phyloP scores from a whole-genome alignment of 2,113 vertebrate species.

The Thryonomys swinderianus region DNA sequence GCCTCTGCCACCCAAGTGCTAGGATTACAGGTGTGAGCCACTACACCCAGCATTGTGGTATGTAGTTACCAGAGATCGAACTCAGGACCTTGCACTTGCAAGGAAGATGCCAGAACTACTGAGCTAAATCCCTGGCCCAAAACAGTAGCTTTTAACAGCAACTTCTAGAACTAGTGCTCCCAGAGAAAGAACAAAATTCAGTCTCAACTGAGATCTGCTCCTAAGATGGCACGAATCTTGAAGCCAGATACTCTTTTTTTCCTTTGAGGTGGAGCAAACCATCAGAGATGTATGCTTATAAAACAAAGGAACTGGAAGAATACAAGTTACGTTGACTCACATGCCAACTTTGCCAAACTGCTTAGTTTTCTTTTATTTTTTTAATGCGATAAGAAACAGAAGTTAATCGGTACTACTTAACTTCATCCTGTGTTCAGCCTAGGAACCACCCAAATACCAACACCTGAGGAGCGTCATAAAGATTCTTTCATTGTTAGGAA shows the following conservation, averaged over 20 bases:
- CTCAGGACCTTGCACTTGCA: too few species aligned
- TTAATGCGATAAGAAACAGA: slow-evolving; percentile 3
- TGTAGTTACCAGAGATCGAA: too few species aligned
- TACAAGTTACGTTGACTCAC: background rate
- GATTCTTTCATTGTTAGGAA: slow-evolving; percentile 59
- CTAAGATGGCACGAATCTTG: slow-evolving; percentile 47
- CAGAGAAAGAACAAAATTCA: slow-evolving; percentile 29
- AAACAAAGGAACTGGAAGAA: background rate
- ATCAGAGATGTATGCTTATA: slow-evolving; percentile 3
- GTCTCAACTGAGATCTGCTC: background rate
- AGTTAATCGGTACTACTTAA: background rate
- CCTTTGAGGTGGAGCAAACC: background rate
- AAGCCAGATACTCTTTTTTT: slow-evolving; percentile 41
- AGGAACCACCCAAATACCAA: slow-evolving; percentile 33
- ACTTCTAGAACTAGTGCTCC: slow-evolving; percentile 32
- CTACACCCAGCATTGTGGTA: too few species aligned
- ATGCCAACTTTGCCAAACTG: background rate
- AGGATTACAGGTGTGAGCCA: too few species aligned
- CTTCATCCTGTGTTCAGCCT: background rate
- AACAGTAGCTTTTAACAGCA: background rate
- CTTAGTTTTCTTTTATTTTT: slow-evolving; percentile 36
- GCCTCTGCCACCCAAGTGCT: too few species aligned
- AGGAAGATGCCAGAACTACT: too few species aligned
- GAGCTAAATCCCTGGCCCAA: too few species aligned
- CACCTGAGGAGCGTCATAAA: slow-evolving; percentile 12